Evolutionary conservation across 2,888 invertebrate species (phyloP).

Genomic region (Tholera decimalis): DNA sequence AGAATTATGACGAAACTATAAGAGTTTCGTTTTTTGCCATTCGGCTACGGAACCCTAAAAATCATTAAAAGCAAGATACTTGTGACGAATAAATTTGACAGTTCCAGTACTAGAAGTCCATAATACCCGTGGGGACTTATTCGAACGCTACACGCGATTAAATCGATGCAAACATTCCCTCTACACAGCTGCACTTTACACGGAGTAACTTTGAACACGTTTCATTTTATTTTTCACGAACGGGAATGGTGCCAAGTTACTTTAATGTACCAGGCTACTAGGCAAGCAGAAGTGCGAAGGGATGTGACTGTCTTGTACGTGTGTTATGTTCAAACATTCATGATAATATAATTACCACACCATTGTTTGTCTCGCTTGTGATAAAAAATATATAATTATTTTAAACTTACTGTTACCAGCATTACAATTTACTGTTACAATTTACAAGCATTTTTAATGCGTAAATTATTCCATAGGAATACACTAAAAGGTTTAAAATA

Average conservation of each 20-base stretch:
- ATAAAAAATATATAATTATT: no score
- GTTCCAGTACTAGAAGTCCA: background rate
- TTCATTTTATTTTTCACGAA: conserved; percentile 7
- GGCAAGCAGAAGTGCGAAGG: conserved; percentile 13
- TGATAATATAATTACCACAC: no score
- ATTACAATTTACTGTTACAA: no score
- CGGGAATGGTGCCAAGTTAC: conserved; percentile 34
- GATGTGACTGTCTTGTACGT: background rate
- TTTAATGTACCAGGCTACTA: conserved; percentile 23
- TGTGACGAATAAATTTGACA: background rate
- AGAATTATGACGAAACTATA: no score
- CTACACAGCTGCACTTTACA: conserved; percentile 2
- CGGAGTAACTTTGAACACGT: conserved; percentile 18
- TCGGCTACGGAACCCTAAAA: no score
- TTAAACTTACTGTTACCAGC: no score
- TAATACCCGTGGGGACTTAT: background rate
- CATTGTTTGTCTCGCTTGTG: no score
- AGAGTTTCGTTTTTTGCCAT: no score
- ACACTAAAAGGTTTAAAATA: no score
- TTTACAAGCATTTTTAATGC: no score
- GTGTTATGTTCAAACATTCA: background rate
- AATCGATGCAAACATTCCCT: conserved; percentile 1
- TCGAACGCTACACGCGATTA: background rate
- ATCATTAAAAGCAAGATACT: no score
- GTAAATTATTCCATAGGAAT: no score